Percentiles rank a stretch among this genome's conserved stretches.
Evolutionary conservation across 1,140 invertebrate species (phyloP).

Genomic region (Philaenus spumarius): DNA sequence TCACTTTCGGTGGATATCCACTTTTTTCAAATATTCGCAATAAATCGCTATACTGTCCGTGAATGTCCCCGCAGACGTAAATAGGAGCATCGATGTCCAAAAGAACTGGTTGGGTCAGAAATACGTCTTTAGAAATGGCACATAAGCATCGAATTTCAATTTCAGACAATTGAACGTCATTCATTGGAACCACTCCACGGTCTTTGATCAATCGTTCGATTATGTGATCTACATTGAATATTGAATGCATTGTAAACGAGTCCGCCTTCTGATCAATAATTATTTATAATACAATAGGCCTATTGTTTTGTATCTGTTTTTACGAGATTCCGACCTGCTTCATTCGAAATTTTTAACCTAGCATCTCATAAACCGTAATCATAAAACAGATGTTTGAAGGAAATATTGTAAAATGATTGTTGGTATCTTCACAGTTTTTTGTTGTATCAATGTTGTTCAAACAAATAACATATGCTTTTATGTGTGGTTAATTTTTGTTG

Average conservation of each 20-base stretch:
- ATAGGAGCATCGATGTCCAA: constrained; percentile 43
- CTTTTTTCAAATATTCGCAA: constrained; percentile 92
- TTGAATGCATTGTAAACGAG: constrained; percentile 67
- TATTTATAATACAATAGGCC: no score
- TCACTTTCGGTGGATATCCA: constrained; percentile 93
- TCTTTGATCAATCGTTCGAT: constrained; percentile 89
- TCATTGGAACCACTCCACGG: constrained; percentile 56
- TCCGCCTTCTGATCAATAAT: no score
- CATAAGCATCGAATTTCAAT: constrained; percentile 45
- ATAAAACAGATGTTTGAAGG: no score
- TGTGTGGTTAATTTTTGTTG: no score
- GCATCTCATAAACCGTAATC: no score
- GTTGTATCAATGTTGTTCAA: no score
- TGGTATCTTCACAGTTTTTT: no score
- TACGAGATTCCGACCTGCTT: no score
- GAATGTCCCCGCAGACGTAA: constrained; percentile 60
- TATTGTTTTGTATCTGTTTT: no score
- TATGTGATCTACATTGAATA: constrained; percentile 91
- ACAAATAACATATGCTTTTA: no score
- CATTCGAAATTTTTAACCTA: no score
- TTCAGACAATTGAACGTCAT: constrained; percentile 63
- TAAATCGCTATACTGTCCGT: constrained; percentile 89
- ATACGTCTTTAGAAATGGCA: constrained; percentile 48
- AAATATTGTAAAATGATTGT: no score
- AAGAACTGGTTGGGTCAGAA: constrained; percentile 59